These are phyloP conservation scores for Neomicropteryx cornuta DNA, from an alignment of 1,140 invertebrate genomes.

Conservation along the genomic window DNA sequence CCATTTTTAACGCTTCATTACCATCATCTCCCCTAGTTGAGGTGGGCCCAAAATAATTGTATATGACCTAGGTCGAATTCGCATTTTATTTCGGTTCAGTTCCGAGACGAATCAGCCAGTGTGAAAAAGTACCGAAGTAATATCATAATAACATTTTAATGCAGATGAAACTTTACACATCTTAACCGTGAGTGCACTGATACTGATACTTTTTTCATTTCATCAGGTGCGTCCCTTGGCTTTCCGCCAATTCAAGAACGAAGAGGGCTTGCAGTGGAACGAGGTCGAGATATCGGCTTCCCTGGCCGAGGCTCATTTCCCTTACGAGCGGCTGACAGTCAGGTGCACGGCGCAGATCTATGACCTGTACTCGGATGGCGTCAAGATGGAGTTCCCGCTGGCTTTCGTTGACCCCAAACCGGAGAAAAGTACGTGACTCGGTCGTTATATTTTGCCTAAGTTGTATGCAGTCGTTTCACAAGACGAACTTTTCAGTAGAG, in stretches of 20 bases:
- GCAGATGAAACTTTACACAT: background rate
- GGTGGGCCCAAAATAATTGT: no score
- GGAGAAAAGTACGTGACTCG: conserved; percentile 32
- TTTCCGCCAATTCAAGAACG: conserved; percentile 24
- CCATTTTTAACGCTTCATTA: no score
- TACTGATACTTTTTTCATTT: conserved; percentile 5
- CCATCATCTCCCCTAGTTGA: no score
- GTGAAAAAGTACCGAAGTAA: background rate
- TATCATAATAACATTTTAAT: background rate
- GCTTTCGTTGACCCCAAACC: conserved; percentile 32
- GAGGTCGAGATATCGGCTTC: conserved; percentile 24
- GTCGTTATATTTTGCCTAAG: no score
- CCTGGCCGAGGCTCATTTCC: conserved; percentile 24
- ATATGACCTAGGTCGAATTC: no score
- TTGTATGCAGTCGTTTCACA: no score
- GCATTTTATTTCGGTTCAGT: no score
- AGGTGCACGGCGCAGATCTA: conserved; percentile 25
- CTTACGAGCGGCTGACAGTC: conserved; percentile 23
- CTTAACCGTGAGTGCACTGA: background rate
- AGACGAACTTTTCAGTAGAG: no score
- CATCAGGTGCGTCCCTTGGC: conserved; percentile 28
- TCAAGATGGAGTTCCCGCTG: conserved; percentile 29
- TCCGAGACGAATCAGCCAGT: no score
- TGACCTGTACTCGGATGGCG: conserved; percentile 23
- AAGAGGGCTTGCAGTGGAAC: conserved; percentile 21